Evolutionary conservation across 2,888 invertebrate species (phyloP).

Genomic region (Eilema griseolum): DNA sequence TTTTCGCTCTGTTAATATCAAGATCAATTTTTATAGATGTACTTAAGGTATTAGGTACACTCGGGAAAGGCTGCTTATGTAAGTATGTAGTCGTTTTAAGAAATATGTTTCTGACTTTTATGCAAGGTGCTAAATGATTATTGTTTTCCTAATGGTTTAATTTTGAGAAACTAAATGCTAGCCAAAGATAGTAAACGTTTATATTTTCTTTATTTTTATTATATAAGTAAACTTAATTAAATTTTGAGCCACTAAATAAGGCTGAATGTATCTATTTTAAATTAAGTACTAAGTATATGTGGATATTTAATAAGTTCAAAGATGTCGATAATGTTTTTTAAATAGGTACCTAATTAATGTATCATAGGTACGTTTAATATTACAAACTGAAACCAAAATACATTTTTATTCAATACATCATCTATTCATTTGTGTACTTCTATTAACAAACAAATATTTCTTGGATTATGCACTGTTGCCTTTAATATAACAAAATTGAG

Average conservation of each 20-base stretch:
- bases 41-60: constrained; percentile 22
- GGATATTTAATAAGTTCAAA: constrained; percentile 3
- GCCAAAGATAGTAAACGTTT: constrained; percentile 53
- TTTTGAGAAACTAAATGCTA: constrained; percentile 46
- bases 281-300: not conserved
- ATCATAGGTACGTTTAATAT: constrained; percentile 12
- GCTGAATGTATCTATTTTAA: constrained; percentile 32
- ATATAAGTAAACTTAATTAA: constrained; percentile 30
- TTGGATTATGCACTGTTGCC: constrained; percentile 29
- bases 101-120: constrained; percentile 16
- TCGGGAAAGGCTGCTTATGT: constrained; percentile 39
- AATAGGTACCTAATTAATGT: constrained; percentile 8
- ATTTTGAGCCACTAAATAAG: constrained; percentile 28
- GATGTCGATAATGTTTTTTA: constrained; percentile 1
- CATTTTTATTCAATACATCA: not conserved
- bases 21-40: constrained; percentile 36
- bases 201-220: constrained; percentile 35
- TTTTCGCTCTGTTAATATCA: constrained; percentile 43
- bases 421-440: not conserved
- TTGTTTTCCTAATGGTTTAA: constrained; percentile 37
- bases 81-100: constrained; percentile 25
- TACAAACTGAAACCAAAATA: constrained; percentile 17
- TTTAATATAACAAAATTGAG: not conserved
- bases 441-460: constrained; percentile 20
- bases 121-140: constrained; percentile 36